A percentile compares a stretch with the other conserved stretches of the same genome.
These are phyloP conservation scores for Nomada fabriciana DNA, from an alignment of 2,888 invertebrate species.

Conservation along the genomic window DNA sequence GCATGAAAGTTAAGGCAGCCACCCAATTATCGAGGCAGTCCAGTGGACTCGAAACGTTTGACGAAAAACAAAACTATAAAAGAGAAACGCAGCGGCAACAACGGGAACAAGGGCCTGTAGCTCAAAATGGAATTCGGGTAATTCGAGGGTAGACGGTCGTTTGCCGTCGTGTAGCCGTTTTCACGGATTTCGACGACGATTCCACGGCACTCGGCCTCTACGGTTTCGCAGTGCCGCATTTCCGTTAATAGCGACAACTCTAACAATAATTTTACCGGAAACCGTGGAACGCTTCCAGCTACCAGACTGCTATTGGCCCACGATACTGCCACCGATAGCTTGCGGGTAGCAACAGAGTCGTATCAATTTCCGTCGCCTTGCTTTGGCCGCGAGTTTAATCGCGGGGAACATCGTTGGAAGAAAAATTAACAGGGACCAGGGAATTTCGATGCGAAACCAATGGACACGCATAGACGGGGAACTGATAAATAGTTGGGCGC, in stretches of 20 bases:
- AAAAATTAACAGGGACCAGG: neutral
- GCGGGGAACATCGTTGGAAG: neutral
- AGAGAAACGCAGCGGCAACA: neutral
- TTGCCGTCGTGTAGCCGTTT: conserved; percentile 53
- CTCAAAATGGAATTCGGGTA: conserved; percentile 31
- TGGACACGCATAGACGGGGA: neutral
- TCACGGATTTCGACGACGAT: conserved; percentile 58
- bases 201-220: conserved; percentile 39
- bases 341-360: conserved; percentile 29
- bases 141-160: conserved; percentile 42
- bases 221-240: conserved; percentile 49
- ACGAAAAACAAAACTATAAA: conserved; percentile 35
- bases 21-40: conserved; percentile 40
- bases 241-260: conserved; percentile 62
- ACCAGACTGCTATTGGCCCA: conserved; percentile 15
- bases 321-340: conserved; percentile 18
- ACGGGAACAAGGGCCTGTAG: neutral
- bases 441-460: neutral
- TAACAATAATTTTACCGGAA: conserved; percentile 58
- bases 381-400: conserved; percentile 18
- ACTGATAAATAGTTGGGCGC: neutral
- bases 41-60: conserved; percentile 11
- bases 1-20: conserved; percentile 15
- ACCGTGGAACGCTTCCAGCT: conserved; percentile 25
- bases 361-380: conserved; percentile 41